Conservation (phyloP, 2,888 invertebrate genomes). For the Parasteatoda lunata region DNA sequence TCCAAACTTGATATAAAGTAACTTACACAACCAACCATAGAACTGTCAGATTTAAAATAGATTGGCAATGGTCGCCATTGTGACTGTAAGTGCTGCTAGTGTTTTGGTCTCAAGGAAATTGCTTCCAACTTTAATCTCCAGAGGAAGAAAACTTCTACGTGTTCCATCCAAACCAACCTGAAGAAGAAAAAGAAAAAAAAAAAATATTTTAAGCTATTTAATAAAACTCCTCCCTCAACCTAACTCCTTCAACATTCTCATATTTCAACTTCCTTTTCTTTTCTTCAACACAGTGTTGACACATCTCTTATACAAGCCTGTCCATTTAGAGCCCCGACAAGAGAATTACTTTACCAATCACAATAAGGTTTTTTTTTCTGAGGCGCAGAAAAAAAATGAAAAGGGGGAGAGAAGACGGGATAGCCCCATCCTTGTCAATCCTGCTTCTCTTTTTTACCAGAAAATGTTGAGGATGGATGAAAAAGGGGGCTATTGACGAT, state of each 20-base stretch:
- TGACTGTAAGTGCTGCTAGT: no score
- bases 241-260: constrained; percentile 35
- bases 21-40: no score
- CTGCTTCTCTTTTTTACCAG: neutral
- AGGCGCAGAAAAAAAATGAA: constrained; percentile 40
- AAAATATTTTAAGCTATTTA: constrained; percentile 57
- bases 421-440: neutral
- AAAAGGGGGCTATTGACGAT: neutral
- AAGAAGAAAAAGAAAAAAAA: neutral
- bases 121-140: constrained; percentile 57
- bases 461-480: neutral
- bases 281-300: constrained; percentile 49
- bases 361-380: constrained; percentile 56
- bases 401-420: constrained; percentile 14
- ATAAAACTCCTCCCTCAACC: constrained; percentile 47
- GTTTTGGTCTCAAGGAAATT: constrained; percentile 39
- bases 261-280: constrained; percentile 65
- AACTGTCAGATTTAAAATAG: no score
- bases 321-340: constrained; percentile 64
- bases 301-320: constrained; percentile 61
- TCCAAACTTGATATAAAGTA: no score
- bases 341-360: constrained; percentile 67
- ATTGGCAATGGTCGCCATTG: no score
- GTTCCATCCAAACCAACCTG: constrained; percentile 7
- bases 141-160: neutral